phyloP scores from a whole-genome alignment of 2,797 vertebrate genomes.

The Peromyscus aztecus region DNA sequence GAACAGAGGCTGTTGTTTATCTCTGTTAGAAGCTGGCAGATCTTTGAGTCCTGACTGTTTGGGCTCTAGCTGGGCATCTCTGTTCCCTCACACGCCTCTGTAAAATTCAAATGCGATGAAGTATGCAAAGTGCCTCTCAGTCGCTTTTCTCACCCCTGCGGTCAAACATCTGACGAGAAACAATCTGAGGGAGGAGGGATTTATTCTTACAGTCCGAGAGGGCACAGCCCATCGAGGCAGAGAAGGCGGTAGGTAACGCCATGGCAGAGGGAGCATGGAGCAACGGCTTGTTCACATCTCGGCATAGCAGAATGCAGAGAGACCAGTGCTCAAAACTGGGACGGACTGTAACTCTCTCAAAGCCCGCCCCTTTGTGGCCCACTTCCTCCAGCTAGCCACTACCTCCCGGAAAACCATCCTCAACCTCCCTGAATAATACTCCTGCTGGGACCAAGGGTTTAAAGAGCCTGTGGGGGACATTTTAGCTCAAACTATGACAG shows the following conservation, averaged over 20 bases:
- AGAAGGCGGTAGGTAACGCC: background rate
- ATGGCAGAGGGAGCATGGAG: too few relatives aligned
- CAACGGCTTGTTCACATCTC: background rate
- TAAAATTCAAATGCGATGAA: conserved; percentile 30
- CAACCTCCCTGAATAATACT: background rate
- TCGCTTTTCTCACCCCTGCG: background rate
- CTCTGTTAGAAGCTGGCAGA: background rate
- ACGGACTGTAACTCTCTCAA: background rate
- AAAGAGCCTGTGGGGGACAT: background rate
- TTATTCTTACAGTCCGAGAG: background rate
- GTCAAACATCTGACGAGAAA: background rate
- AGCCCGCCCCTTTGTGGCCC: background rate
- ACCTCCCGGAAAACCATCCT: background rate
- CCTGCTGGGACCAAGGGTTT: background rate
- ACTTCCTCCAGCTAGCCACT: background rate
- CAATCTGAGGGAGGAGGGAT: background rate
- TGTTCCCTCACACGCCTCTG: background rate
- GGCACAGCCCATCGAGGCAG: background rate
- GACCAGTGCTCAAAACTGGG: background rate
- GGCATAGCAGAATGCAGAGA: background rate
- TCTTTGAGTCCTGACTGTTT: background rate
- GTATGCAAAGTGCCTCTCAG: background rate
- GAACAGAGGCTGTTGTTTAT: background rate
- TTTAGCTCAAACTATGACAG: background rate
- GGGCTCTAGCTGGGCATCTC: background rate